A percentile compares a stretch with the other conserved stretches of the same genome.
Conservation (phyloP, 1,140 invertebrate genomes). For the Brachystomella parvula region DNA sequence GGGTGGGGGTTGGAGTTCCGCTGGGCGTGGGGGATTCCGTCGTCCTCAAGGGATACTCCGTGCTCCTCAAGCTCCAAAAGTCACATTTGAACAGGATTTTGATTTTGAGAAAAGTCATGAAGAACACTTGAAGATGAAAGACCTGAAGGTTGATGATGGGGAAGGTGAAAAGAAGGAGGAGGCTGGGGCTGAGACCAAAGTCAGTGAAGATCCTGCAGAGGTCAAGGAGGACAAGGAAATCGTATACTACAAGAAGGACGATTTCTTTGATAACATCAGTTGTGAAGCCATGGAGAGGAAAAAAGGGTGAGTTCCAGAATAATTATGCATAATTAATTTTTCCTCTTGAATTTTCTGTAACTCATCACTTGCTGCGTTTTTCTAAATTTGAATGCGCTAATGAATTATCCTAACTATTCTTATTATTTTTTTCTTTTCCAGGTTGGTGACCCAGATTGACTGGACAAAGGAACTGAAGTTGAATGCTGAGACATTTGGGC, state of each 20-base stretch:
- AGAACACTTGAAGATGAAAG: slow-evolving; percentile 77
- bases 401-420: not conserved
- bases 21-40: slow-evolving; percentile 47
- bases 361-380: not conserved
- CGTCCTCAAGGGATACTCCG: slow-evolving; percentile 42
- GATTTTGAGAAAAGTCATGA: slow-evolving; percentile 97
- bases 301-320: slow-evolving; percentile 54
- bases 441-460: slow-evolving; percentile 60
- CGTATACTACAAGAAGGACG: slow-evolving; percentile 84
- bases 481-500: slow-evolving; percentile 96
- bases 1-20: slow-evolving; percentile 30
- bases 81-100: slow-evolving; percentile 88
- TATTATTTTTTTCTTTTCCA: slow-evolving; percentile 42
- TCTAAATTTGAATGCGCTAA: no score
- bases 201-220: slow-evolving; percentile 62
- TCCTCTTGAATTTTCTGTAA: slow-evolving; percentile 2
- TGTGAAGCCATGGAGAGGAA: slow-evolving; percentile 91
- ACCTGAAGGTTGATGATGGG: slow-evolving; percentile 61
- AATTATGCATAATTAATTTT: not conserved
- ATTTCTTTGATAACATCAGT: slow-evolving; percentile 98
- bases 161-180: slow-evolving; percentile 53
- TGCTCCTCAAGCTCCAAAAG: not conserved
- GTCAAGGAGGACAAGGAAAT: slow-evolving; percentile 46
- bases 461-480: slow-evolving; percentile 94
- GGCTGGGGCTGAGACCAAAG: slow-evolving; percentile 63